A percentile compares a stretch with the other conserved stretches of the same genome.
These are phyloP conservation scores for Kryptolebias marmoratus DNA, from an alignment of 2,113 vertebrate genomes.

Conservation along the genomic window DNA sequence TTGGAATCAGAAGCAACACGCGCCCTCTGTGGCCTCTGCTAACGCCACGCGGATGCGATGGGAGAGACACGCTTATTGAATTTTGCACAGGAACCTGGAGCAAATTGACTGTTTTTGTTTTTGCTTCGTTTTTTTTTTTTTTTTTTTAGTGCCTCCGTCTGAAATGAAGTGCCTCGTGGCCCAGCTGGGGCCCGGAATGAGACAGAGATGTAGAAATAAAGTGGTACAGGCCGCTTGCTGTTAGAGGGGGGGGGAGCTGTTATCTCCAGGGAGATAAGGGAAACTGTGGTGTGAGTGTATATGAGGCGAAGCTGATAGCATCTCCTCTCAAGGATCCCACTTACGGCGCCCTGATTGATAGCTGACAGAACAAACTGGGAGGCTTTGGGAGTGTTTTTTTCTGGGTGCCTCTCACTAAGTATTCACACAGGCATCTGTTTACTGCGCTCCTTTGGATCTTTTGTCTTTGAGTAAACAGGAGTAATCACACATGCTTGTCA, in stretches of 20 bases:
- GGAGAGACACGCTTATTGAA: conserved; percentile 72
- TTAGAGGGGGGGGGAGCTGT: conserved; percentile 66
- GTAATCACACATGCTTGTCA: conserved; percentile 48
- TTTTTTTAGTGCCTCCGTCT: conserved; percentile 31
- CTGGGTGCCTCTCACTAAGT: conserved; percentile 56
- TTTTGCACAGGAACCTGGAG: conserved; percentile 74
- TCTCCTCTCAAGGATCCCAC: conserved; percentile 82
- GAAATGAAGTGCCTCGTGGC: conserved; percentile 52
- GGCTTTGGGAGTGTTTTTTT: conserved; percentile 58
- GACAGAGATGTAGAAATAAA: conserved; percentile 50
- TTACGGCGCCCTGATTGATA: conserved; percentile 80
- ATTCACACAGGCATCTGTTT: conserved; percentile 68
- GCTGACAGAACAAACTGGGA: conserved; percentile 67
- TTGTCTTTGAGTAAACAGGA: conserved; percentile 51
- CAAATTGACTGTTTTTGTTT: conserved; percentile 66
- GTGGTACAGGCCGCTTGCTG: conserved; percentile 63
- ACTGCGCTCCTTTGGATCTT: conserved; percentile 43
- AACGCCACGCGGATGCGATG: conserved; percentile 58
- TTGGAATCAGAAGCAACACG: conserved; percentile 63
- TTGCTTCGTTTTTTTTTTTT: conserved; percentile 2
- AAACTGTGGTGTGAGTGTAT: conserved; percentile 81
- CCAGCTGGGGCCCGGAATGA: conserved; percentile 39
- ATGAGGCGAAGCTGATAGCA: conserved; percentile 78
- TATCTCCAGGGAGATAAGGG: conserved; percentile 79
- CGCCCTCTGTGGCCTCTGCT: conserved; percentile 55